Evolutionary conservation across 2,113 vertebrate species (phyloP).

Genomic region (Sorex fumeus): DNA sequence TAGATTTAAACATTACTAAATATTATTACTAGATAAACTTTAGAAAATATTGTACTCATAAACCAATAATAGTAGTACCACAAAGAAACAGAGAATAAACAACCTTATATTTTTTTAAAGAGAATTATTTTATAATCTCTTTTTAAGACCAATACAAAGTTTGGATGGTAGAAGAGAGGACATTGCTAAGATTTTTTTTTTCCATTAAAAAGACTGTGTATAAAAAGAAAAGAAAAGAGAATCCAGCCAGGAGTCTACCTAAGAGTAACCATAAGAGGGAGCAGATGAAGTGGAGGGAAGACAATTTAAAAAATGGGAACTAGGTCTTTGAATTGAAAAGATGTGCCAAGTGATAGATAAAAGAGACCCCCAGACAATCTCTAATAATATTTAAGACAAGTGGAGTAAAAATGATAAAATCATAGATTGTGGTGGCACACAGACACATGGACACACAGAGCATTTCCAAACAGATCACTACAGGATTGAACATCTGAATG

Average conservation of each 20-base stretch:
- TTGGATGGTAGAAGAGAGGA: not conserved
- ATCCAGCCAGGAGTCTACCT: not conserved
- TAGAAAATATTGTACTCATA: not conserved
- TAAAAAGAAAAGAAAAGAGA: not conserved
- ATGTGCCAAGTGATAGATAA: not conserved
- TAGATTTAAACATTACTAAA: not conserved
- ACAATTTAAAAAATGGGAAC: slow-evolving; percentile 10
- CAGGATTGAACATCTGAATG: not conserved
- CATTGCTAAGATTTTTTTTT: too few species aligned
- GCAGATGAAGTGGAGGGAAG: not conserved
- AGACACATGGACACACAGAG: not conserved
- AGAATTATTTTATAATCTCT: not conserved
- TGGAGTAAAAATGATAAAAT: too few species aligned
- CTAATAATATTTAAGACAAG: not conserved
- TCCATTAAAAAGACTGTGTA: not conserved
- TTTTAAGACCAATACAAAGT: not conserved
- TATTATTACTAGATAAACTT: not conserved
- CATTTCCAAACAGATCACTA: too few species aligned
- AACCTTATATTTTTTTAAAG: not conserved
- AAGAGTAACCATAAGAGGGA: not conserved
- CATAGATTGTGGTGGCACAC: too few species aligned
- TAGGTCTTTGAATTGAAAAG: not conserved
- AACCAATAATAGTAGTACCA: not conserved
- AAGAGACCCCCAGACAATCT: not conserved
- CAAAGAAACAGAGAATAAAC: not conserved